Base-by-base conservation (phyloP, 2,113 vertebrate species). In the Ginglymostoma cirratum region DNA sequence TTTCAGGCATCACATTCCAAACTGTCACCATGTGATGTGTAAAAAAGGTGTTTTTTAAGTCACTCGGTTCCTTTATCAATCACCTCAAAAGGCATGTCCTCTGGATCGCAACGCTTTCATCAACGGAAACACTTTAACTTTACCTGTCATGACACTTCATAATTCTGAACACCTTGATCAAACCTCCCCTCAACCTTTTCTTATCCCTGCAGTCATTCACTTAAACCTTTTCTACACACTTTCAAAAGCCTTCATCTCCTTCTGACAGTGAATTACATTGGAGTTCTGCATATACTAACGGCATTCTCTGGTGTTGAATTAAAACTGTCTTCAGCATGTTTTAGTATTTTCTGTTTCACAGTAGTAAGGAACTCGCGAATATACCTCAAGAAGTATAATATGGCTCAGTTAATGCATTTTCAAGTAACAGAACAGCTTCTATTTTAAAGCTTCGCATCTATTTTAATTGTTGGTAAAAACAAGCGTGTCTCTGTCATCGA, bases 381-480 rank as follows among this genome's bases (percentile, higher is more conserved):
- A 23, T 67, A 48, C 34, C 42, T 34, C 67, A 48, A 3, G n/a
- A 67, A 38, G 3, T 5, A 14, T 45, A 69, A 17, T 45, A 72
- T 19, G 34, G 61, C 61, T 93, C 66, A 52, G 94, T 48, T 23
- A 95, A 95, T 48, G 42, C 6, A 90, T n/a, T 19, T 34, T 61
- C 65, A 94, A 94, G n/a, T 42, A 3, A 94, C n/a, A 15, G 12
- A 94, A 30, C 7, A 30, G 69, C 38, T 72, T 72, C 52, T 27
- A 72, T 95, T 95, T 70, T 72, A 95, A 95, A 95, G n/a, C 24
- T 95, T 27, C 3, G 10, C 55, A 93, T 42, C 34, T 93, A 89
- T 66, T 66, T 72, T 24, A 95, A 95, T 48, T 95, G 93, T 67
- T 95, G 42, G 42, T 48, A 48, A 95, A 94, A 95, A 95, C 67